Evolutionary conservation across 2,113 vertebrate genomes (phyloP).

Genomic region (Callipepla californica): DNA sequence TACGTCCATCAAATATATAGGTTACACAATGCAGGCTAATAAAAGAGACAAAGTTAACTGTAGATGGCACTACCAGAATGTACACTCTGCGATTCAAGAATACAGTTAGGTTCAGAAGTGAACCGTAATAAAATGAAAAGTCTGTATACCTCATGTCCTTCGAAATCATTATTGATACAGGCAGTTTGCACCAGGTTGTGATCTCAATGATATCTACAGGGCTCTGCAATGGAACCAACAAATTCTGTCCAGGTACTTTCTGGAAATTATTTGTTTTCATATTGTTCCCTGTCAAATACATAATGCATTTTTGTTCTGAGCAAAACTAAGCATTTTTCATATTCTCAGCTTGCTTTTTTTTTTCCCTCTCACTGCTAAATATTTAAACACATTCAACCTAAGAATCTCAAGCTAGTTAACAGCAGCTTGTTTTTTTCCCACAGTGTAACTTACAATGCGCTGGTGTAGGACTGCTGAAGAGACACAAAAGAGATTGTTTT

Average conservation of each 20-base stretch:
- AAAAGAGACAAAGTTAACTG: neutral
- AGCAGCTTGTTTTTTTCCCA: slow-evolving; percentile 16
- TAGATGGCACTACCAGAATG: slow-evolving; percentile 17
- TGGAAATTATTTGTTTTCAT: slow-evolving; percentile 70
- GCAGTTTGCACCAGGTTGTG: slow-evolving; percentile 54
- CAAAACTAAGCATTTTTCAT: slow-evolving; percentile 68
- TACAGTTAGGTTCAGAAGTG: slow-evolving; percentile 38
- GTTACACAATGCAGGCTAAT: neutral
- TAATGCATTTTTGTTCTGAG: slow-evolving; percentile 73
- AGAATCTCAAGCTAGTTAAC: slow-evolving; percentile 57
- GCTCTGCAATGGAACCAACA: slow-evolving; percentile 61
- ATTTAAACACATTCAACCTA: slow-evolving; percentile 72
- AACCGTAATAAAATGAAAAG: slow-evolving; percentile 57
- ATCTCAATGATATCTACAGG: slow-evolving; percentile 71
- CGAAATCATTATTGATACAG: slow-evolving; percentile 65
- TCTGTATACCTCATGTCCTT: slow-evolving; percentile 53
- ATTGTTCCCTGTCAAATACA: slow-evolving; percentile 73
- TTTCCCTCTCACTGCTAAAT: slow-evolving; percentile 72
- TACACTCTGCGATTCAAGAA: slow-evolving; percentile 13
- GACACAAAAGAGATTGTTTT: slow-evolving; percentile 2
- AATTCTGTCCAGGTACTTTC: slow-evolving; percentile 50
- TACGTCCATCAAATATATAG: neutral
- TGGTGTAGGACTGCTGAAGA: neutral
- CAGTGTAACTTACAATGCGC: neutral
- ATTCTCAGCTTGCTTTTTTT: slow-evolving; percentile 53